phyloP scores from a whole-genome alignment of 2,113 vertebrate species.

The Nothocercus julius region DNA sequence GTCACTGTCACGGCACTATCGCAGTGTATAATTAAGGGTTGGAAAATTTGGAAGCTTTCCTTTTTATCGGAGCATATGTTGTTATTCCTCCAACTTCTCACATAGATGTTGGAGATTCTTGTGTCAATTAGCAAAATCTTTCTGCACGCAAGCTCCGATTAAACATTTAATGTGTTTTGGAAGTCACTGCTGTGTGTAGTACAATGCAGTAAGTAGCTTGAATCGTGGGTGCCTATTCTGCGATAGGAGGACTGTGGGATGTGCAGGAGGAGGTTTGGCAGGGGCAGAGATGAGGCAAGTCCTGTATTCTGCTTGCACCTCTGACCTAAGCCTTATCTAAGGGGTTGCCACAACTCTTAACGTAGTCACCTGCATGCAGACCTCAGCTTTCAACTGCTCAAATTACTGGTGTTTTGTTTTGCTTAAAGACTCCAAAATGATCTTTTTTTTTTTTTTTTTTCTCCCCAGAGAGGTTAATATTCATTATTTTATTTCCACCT shows the following conservation, averaged over 20 bases:
- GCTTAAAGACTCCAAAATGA: background rate
- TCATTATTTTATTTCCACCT: background rate
- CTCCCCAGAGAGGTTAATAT: background rate
- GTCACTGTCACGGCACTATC: accelerated
- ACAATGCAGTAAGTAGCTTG: background rate
- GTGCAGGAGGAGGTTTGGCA: background rate
- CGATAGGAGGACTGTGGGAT: background rate
- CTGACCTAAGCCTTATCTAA: background rate
- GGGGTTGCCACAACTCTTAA: background rate
- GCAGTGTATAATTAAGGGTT: background rate
- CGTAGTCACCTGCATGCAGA: background rate
- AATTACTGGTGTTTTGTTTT: background rate
- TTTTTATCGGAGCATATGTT: background rate
- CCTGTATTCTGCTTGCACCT: background rate
- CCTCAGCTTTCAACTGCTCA: background rate
- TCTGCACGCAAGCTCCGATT: background rate
- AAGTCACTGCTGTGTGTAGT: background rate
- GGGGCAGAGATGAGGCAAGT: background rate
- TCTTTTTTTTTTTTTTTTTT: background rate
- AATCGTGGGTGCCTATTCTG: background rate
- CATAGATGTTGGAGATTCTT: background rate
- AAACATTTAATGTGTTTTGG: background rate
- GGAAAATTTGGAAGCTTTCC: background rate
- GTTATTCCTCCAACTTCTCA: background rate
- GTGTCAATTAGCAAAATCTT: background rate